Conservation (phyloP, 1,140 invertebrate species). For the fruit fly (Drosophila melanogaster) region Release_6_plus_ISO1_MT NT_037436.4:21421501-21422000, state of each 20-base stretch:
- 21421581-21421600: conserved; percentile 75
- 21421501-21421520: conserved; percentile 96
- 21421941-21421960: conserved; percentile 39
- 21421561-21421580: conserved; percentile 66
- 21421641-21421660: conserved; percentile 42
- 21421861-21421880: conserved; percentile 65
- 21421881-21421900: conserved; percentile 56
- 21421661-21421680: conserved; percentile 13
- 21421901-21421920: conserved; percentile 54
- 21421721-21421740: conserved; percentile 39
- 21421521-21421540: conserved; percentile 90
- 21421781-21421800: conserved; percentile 50
- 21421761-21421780: neutral
- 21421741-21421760: conserved; percentile 22
- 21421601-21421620: conserved; percentile 74
- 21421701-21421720: conserved; percentile 46
- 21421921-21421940: conserved; percentile 43
- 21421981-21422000: conserved; percentile 29
- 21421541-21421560: neutral
- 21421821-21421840: conserved; percentile 70
- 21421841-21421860: conserved; percentile 68
- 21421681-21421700: conserved; percentile 65
- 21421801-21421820: conserved; percentile 12
- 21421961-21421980: conserved; percentile 24
- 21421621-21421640: conserved; percentile 46